A percentile compares a stretch with the other conserved stretches of the same genome.
Conservation (phyloP, 2,797 vertebrate genomes). For the Propithecus deckenii region DNA sequence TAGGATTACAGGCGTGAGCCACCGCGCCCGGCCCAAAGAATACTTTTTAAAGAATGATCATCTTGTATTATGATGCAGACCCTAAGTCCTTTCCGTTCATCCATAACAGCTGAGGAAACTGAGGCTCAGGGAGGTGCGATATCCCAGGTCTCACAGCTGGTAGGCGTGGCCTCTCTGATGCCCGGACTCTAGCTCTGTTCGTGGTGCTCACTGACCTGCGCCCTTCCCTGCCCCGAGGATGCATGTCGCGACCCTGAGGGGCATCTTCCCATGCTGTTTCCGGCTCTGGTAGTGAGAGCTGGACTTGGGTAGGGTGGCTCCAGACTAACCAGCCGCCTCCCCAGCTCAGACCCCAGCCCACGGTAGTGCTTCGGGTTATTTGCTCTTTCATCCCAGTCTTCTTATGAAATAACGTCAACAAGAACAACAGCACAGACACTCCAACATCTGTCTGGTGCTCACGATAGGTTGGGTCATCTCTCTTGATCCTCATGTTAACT, state of each 20-base stretch:
- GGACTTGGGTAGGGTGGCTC: neutral
- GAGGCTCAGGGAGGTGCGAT: neutral
- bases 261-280: neutral
- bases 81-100: neutral
- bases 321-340: neutral
- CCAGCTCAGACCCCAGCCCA: neutral
- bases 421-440: no score
- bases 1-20: no score
- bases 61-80: neutral
- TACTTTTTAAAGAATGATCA: neutral
- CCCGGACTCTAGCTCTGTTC: neutral
- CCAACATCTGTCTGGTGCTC: neutral
- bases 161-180: neutral
- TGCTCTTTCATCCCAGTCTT: neutral
- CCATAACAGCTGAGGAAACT: neutral
- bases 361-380: neutral
- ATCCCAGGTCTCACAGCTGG: accelerated
- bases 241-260: neutral
- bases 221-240: no score
- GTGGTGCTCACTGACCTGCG: accelerated
- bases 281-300: neutral
- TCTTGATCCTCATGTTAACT: accelerated
- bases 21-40: neutral
- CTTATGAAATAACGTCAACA: neutral
- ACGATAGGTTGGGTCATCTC: accelerated